Evolutionary conservation across 2,797 vertebrate genomes (phyloP), one percentile per base, ranked within the genome.

Genomic region (Trichosurus vulpecula): DNA sequence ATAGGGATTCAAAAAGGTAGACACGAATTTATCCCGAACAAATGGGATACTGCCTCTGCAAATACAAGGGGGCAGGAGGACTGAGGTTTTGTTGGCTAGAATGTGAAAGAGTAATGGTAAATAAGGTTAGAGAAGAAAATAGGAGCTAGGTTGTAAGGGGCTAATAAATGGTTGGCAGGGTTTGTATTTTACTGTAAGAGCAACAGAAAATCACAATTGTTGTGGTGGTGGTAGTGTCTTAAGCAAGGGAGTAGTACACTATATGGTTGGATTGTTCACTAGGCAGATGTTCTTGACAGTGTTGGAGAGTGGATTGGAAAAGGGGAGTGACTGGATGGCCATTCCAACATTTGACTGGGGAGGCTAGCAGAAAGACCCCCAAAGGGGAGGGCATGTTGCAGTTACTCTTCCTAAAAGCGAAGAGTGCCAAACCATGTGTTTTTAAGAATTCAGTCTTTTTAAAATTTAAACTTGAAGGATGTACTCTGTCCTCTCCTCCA

Each of bases 381-480:
- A 81, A 47, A 10, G 19, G 74, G 19, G 74, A 81, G 41, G 22
- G 3, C 8, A 10, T 25, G 11, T 81, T 47, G 47, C 74, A 47
- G 22, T 81, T 74, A 47, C 74, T 41, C 22, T 27, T 81, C 3
- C 41, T 81, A 27, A 27, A 81, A 47, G 74, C 22, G 19, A 9
- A 74, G 61, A 47, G 41, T 81, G 74, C 74, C 22, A 1, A 81
- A 47, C 41, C 47, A 22, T 81, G 2, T 47, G 9, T 81, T 47
- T 81, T 41, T 35, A 10, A 91, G 66, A 93, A 89, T 29, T 31
- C 55, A 22, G 30, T 92, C 4, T 89, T 91, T 53, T 87, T 30
- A 27, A 93, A 94, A 93, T 92, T 35, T n/a, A 93, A 29, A 87
- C 92, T 92, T 92, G 35, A 22, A 47, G 51, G 27, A 91, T 94